A percentile compares a stretch with the other conserved stretches of the same genome.
Conservation (phyloP, 2,888 invertebrate species). For the Ophion ventricosus region DNA sequence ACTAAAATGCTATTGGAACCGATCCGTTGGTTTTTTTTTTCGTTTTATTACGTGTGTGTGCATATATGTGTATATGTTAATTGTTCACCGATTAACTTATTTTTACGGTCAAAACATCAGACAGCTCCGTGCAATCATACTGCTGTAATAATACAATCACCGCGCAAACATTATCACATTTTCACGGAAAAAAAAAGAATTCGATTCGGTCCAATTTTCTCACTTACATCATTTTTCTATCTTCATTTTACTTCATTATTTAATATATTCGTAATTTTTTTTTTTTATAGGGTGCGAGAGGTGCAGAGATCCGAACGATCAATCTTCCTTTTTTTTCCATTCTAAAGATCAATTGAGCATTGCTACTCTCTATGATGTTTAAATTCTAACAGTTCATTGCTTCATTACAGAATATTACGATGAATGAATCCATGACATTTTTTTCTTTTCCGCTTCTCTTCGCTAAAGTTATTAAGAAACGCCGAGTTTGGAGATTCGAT, state of each 20-base stretch:
- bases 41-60: conserved; percentile 18
- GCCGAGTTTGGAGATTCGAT: conserved; percentile 48
- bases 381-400: conserved; percentile 33
- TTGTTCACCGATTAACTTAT: conserved; percentile 26
- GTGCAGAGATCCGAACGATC: conserved; percentile 47
- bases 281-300: conserved; percentile 49
- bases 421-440: conserved; percentile 12
- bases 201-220: conserved; percentile 31
- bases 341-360: conserved; percentile 41
- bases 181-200: conserved; percentile 24
- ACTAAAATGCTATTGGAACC: conserved; percentile 33
- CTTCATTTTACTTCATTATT: conserved; percentile 1
- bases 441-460: conserved; percentile 4
- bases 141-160: conserved; percentile 41
- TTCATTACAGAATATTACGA: conserved; percentile 18
- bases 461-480: conserved; percentile 31
- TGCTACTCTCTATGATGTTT: conserved; percentile 41
- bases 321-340: conserved; percentile 19
- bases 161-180: conserved; percentile 50
- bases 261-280: conserved; percentile 8
- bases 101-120: conserved; percentile 40
- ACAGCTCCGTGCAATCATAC: conserved; percentile 37
- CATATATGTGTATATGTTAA: not conserved
- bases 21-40: conserved; percentile 10
- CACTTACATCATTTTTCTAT: conserved; percentile 5